These are phyloP conservation scores for Bemisia tabaci DNA, from an alignment of 1,140 invertebrate genomes.

Conservation along the genomic window DNA sequence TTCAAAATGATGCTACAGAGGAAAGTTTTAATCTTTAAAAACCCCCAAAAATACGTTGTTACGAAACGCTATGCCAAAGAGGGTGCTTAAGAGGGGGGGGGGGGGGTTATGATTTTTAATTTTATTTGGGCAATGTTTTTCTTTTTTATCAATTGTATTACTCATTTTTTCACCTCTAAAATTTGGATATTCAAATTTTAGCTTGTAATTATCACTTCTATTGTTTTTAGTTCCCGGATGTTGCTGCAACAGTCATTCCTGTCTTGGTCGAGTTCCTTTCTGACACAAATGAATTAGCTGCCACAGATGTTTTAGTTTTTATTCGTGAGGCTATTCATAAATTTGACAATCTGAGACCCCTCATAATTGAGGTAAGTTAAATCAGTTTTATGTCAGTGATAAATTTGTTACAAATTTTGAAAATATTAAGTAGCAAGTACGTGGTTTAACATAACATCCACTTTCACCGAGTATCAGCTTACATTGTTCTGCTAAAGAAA, in stretches of 20 bases:
- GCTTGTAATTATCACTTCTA: slow-evolving; percentile 7
- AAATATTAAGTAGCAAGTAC: too few species aligned
- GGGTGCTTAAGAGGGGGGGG: too few species aligned
- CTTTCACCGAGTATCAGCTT: too few species aligned
- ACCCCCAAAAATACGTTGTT: too few species aligned
- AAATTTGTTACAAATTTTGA: too few species aligned
- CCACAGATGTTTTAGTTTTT: slow-evolving; percentile 88
- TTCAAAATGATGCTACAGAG: too few species aligned
- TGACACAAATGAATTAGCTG: slow-evolving; percentile 85
- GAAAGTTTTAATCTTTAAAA: too few species aligned
- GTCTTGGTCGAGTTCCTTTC: slow-evolving; percentile 92
- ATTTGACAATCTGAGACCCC: slow-evolving; percentile 63
- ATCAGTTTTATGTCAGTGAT: neutral
- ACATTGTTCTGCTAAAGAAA: too few species aligned
- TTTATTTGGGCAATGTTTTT: too few species aligned
- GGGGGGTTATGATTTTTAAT: slow-evolving; percentile 3
- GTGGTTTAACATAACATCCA: too few species aligned
- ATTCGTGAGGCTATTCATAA: slow-evolving; percentile 88
- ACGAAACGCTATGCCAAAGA: too few species aligned
- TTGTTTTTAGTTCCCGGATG: slow-evolving; percentile 72
- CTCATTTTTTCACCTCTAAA: slow-evolving; percentile 6
- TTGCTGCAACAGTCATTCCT: slow-evolving; percentile 83
- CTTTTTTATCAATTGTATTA: slow-evolving; percentile 4
- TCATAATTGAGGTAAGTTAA: slow-evolving; percentile 55
- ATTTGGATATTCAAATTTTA: slow-evolving; percentile 9